A percentile compares a stretch with the other conserved stretches of the same genome.
These are phyloP conservation scores for Thoracochromis brauschi DNA, from an alignment of 2,113 vertebrate species.

Conservation along the genomic window DNA sequence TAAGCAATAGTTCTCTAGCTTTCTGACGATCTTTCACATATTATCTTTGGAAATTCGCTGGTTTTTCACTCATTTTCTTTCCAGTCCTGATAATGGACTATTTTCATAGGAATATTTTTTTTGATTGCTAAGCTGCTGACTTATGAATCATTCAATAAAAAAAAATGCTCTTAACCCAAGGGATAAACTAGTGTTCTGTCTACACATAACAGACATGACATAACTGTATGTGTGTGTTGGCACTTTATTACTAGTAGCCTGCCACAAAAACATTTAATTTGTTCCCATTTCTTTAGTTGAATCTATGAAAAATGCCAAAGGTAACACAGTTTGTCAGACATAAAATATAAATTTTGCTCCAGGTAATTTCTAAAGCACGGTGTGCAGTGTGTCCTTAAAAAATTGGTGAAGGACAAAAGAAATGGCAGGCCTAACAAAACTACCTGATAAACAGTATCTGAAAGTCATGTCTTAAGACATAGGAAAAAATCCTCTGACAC, in stretches of 20 bases:
- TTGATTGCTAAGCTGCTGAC: neutral
- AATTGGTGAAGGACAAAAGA: neutral
- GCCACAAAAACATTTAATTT: neutral
- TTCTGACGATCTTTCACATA: neutral
- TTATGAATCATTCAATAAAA: neutral
- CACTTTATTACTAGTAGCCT: neutral
- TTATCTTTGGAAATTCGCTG: neutral
- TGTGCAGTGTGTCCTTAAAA: neutral
- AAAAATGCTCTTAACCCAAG: neutral
- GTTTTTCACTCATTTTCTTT: neutral
- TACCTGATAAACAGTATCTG: neutral
- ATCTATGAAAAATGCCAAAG: neutral
- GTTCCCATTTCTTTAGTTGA: neutral
- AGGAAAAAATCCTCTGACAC: neutral
- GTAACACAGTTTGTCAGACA: neutral
- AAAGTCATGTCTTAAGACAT: neutral
- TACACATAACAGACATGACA: neutral
- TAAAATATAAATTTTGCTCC: neutral
- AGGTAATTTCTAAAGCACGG: neutral
- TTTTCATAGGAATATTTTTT: neutral
- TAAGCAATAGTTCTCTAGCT: neutral
- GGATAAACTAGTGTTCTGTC: neutral
- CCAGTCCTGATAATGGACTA: neutral
- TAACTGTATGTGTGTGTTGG: neutral
- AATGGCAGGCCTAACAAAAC: neutral